Conservation (phyloP, 2,888 invertebrate genomes). For the Torymus aiolomorphi region DNA sequence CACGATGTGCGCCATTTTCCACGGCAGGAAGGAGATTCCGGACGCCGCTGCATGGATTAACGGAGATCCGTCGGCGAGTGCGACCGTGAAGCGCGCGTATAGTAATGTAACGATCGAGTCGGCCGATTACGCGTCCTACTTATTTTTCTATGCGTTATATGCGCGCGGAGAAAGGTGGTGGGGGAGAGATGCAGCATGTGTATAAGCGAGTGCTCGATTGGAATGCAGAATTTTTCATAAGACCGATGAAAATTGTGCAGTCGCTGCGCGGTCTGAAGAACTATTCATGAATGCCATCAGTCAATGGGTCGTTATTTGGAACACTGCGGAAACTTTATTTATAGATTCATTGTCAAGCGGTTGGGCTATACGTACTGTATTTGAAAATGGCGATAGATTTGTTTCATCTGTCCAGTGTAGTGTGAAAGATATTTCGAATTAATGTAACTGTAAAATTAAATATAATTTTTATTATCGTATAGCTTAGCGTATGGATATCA, state of each 20-base stretch:
- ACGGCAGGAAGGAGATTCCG: slow-evolving; percentile 25
- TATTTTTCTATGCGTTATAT: slow-evolving; percentile 37
- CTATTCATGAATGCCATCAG: too few relatives aligned
- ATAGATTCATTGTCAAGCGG: too few relatives aligned
- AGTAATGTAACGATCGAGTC: slow-evolving; percentile 22
- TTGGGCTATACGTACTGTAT: too few relatives aligned
- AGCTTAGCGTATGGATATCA: too few relatives aligned
- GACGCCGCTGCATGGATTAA: slow-evolving; percentile 2
- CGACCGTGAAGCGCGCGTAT: slow-evolving; percentile 10
- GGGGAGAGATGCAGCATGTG: neutral
- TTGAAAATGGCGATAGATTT: too few relatives aligned
- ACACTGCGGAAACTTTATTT: too few relatives aligned
- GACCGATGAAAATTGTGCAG: neutral
- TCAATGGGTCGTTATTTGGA: too few relatives aligned
- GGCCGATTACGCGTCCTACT: slow-evolving; percentile 49
- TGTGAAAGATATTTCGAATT: too few relatives aligned
- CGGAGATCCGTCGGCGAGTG: slow-evolving; percentile 10
- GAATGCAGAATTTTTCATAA: neutral
- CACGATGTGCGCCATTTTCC: slow-evolving; percentile 21
- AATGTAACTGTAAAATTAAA: too few relatives aligned
- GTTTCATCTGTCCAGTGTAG: too few relatives aligned
- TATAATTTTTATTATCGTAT: too few relatives aligned
- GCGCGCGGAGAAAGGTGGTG: neutral
- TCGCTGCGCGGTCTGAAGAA: too few relatives aligned
- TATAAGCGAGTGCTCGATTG: neutral